Evolutionary conservation across 2,797 vertebrate species (phyloP).

Genomic region (Falco cherrug): DNA sequence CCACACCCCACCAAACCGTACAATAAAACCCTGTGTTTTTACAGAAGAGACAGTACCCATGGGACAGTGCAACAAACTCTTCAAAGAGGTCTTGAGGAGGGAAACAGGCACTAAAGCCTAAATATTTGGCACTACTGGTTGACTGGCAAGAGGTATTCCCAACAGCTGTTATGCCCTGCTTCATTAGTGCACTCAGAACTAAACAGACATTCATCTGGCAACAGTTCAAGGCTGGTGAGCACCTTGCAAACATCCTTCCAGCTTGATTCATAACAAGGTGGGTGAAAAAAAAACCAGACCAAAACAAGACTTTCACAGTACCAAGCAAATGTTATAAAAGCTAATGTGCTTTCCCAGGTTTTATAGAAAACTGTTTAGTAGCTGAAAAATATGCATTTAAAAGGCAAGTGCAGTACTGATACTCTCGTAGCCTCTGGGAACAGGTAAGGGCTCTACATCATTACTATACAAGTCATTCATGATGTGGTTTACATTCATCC

Average conservation of each 20-base stretch:
- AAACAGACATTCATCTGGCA: not conserved
- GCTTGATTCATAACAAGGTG: not conserved
- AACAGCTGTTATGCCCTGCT: not conserved
- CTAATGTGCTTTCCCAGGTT: not conserved
- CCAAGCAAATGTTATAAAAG: not conserved
- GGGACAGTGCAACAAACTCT: not conserved
- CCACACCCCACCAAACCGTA: rapidly evolving
- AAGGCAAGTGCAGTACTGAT: not conserved
- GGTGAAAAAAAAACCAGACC: not conserved
- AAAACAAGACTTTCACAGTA: not conserved
- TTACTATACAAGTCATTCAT: not conserved
- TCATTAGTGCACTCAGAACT: not conserved
- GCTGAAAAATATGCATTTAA: not conserved
- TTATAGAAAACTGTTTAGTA: not conserved
- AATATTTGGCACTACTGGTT: not conserved
- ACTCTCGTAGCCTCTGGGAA: not conserved
- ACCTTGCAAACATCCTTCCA: not conserved
- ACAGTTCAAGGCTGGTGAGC: not conserved
- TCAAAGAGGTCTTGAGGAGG: not conserved
- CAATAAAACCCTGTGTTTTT: not conserved
- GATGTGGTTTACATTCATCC: not conserved
- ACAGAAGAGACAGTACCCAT: not conserved
- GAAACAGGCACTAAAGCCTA: not conserved
- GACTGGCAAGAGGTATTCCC: not conserved
- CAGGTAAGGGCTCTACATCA: not conserved